A percentile compares a stretch with the other conserved stretches of the same genome.
Conservation (phyloP, 2,888 invertebrate species). For the Rotaria socialis region DNA sequence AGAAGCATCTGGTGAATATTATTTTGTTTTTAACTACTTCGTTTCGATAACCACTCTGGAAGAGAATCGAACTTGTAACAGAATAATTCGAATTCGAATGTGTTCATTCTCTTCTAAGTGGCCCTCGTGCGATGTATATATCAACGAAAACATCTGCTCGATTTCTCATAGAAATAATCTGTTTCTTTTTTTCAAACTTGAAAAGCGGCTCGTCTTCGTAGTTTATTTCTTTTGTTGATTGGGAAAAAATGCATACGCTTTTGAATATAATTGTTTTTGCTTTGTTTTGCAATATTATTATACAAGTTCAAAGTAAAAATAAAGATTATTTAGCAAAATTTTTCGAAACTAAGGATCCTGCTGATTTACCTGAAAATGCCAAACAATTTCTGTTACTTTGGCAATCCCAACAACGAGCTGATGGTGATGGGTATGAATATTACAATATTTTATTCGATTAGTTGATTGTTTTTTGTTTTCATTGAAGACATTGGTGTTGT, state of each 20-base stretch:
- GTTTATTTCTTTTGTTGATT: not conserved
- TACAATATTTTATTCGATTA: not conserved
- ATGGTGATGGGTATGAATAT: not conserved
- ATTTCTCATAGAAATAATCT: not conserved
- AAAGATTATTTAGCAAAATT: not conserved
- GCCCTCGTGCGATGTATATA: not conserved
- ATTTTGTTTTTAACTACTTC: not conserved
- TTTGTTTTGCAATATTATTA: not conserved
- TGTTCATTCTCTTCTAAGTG: conserved; percentile 32
- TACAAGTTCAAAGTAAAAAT: not conserved
- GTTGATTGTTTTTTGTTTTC: not conserved
- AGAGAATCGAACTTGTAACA: not conserved
- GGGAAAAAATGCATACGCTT: not conserved
- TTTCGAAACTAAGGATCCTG: not conserved
- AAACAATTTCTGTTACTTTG: not conserved
- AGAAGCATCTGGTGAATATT: not conserved
- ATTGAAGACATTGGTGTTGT: conserved; percentile 24
- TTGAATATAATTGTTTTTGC: not conserved
- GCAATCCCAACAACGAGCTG: not conserved
- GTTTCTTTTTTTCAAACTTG: not conserved
- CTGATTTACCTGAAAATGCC: not conserved
- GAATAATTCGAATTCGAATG: not conserved
- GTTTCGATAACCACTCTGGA: conserved; percentile 22
- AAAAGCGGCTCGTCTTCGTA: not conserved
- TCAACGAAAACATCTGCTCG: not conserved